Conservation (phyloP, 2,113 vertebrate genomes). For the Tragelaphus strepsiceros region DNA sequence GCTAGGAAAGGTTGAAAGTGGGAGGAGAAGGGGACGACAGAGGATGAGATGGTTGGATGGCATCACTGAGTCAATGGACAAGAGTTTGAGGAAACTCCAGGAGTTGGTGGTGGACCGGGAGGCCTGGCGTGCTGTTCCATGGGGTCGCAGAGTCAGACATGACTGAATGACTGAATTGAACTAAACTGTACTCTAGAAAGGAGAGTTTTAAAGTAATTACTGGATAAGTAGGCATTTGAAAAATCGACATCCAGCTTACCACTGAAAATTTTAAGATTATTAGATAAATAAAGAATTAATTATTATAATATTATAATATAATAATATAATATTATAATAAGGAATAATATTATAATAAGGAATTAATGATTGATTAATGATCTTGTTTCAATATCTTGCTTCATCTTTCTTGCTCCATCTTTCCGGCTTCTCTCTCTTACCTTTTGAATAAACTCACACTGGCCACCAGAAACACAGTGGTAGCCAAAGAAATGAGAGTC, state of each 20-base stretch:
- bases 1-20: neutral
- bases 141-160: neutral
- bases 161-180: neutral
- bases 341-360: neutral
- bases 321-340: too few species aligned
- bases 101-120: neutral
- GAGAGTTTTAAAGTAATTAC: neutral
- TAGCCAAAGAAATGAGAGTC: neutral
- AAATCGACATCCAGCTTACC: neutral
- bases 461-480: neutral
- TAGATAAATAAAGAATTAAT: neutral
- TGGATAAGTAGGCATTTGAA: neutral
- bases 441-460: neutral
- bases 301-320: neutral
- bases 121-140: accelerated
- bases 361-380: neutral
- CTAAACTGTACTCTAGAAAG: neutral
- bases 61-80: neutral
- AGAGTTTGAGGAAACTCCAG: neutral
- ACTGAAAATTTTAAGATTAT: neutral
- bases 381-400: neutral
- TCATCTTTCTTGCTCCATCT: too few species aligned
- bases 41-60: neutral
- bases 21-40: neutral
- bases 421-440: neutral